Evolutionary conservation across 1,140 invertebrate species (phyloP).

Genomic region (Panonychus citri): DNA sequence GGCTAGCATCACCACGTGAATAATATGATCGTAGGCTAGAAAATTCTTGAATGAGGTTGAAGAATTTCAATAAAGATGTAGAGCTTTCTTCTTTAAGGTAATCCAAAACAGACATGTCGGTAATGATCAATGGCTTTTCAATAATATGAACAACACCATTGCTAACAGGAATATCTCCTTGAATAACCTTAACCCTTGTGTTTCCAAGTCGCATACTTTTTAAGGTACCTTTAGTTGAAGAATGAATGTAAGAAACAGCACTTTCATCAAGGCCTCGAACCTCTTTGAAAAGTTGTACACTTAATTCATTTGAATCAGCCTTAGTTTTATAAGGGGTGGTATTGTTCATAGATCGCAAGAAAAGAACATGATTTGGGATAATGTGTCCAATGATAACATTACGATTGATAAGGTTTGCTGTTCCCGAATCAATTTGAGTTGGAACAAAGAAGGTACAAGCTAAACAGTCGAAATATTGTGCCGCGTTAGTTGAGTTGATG

Average conservation of each 20-base stretch:
- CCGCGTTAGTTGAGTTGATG: conserved; percentile 38
- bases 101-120: conserved; percentile 54
- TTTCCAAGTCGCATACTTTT: conserved; percentile 46
- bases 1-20: conserved; percentile 19
- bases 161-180: conserved; percentile 70
- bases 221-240: conserved; percentile 55
- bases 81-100: conserved; percentile 28
- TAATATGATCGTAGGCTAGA: conserved; percentile 32
- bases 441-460: conserved; percentile 64
- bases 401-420: conserved; percentile 14
- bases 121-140: conserved; percentile 62
- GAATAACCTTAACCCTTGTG: conserved; percentile 58
- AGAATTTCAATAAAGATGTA: conserved; percentile 16
- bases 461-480: conserved; percentile 45
- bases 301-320: neutral
- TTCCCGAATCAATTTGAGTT: conserved; percentile 21
- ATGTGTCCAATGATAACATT: conserved; percentile 73
- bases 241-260: conserved; percentile 40
- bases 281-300: neutral
- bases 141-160: conserved; percentile 82
- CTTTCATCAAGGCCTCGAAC: neutral
- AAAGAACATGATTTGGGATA: conserved; percentile 59
- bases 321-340: neutral
- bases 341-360: conserved; percentile 36
- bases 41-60: conserved; percentile 18